Base-by-base conservation (phyloP, 2,797 vertebrate species). In the Dendrocincla fuliginosa region DNA sequence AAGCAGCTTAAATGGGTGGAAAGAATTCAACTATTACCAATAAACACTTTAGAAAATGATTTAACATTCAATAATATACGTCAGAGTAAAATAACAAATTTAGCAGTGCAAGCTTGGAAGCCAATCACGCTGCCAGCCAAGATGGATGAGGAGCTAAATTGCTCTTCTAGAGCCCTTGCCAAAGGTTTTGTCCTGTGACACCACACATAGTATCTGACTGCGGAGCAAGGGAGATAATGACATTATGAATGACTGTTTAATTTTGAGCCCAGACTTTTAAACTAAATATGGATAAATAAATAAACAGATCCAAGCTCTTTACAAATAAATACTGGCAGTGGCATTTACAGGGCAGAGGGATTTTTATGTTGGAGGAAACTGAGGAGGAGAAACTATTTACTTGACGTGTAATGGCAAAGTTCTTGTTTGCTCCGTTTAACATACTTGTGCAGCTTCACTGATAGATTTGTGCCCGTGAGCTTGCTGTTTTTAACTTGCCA, bases 1-100 rank as follows among this genome's bases (percentile, higher is more conserved):
- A 92, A 90, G 70, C 59, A 71, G 30, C n/a, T 95, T 93, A 87
- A 87, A 84, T 79, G 91, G 83, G 55, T 96, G 95, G 95, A 96
- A 96, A 95, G 85, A 95, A 96, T 96, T 96, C 46, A 87, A 83
- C 90, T 84, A 93, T 86, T 84, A 70, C 74, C 77, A 87, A 95
- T 95, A 97, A 97, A 96, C 95, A 97, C 93, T 96, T 96, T 93
- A 96, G 82, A 95, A 95, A 96, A 82, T 95, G 81, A 97, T 97
- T 97, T 96, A 96, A 87, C 57, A 56, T 82, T 87, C 87, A 85
- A 56, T 95, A 95, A 88, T 91, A 24, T 68, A 93, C 94, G 95
- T 94, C 94, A 91, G 79, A 85, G 79, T 92, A 92, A 95, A 96
- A 78, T 76, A 94, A 89, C 73, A 91, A 80, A 75, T 93, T 90